phyloP scores from a whole-genome alignment of 1,140 invertebrate species.

The Cheumatopsyche charites region DNA sequence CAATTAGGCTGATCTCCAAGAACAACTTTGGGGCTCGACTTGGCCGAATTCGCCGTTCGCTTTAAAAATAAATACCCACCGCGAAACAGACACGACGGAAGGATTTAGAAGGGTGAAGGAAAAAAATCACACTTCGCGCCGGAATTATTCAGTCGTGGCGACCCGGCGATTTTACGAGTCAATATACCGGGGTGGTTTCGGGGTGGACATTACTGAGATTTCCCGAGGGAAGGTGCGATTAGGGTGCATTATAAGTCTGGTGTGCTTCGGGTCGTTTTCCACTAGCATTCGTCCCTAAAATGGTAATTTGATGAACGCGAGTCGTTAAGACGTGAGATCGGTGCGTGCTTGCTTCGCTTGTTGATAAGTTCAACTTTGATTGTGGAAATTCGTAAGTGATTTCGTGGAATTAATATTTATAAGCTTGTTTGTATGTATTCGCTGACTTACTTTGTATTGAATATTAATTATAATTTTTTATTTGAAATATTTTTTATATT shows the following conservation, averaged over 20 bases:
- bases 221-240: constrained; percentile 27
- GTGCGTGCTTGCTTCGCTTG: no score
- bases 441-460: no score
- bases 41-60: background rate
- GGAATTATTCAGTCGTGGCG: constrained; percentile 33
- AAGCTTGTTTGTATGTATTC: no score
- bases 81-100: background rate
- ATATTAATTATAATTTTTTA: no score
- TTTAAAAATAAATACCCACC: background rate
- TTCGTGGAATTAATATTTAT: no score
- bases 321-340: background rate
- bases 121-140: constrained; percentile 18
- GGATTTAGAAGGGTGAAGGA: background rate
- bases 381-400: no score
- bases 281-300: background rate
- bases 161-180: constrained; percentile 37
- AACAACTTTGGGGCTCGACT: background rate
- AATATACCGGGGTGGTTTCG: constrained; percentile 25
- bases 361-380: no score
- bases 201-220: constrained; percentile 33
- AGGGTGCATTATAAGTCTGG: constrained; percentile 37
- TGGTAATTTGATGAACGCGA: constrained; percentile 34
- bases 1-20: constrained; percentile 7
- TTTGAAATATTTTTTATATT: no score
- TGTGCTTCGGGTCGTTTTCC: background rate